Conservation (phyloP, 2,888 invertebrate genomes). For the Adelphocoris suturalis region DNA sequence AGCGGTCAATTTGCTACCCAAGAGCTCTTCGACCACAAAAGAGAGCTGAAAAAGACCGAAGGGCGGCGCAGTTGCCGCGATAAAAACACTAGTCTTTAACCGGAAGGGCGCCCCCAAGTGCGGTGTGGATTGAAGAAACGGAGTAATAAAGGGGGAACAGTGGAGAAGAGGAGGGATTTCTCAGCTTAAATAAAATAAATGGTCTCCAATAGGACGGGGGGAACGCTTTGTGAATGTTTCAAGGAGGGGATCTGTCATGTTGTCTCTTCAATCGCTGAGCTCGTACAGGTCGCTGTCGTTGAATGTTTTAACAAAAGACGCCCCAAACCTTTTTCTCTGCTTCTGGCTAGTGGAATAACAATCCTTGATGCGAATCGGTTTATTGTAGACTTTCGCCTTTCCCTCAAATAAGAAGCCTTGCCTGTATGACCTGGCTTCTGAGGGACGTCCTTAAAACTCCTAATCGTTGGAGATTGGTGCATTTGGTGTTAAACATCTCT, state of each 20-base stretch:
- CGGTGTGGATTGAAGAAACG: background rate
- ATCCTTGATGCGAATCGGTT: background rate
- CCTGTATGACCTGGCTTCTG: too few species aligned
- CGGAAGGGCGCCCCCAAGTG: background rate
- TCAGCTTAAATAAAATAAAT: slow-evolving; percentile 35
- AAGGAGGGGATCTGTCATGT: slow-evolving; percentile 27
- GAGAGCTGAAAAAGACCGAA: background rate
- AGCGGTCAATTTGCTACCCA: slow-evolving; percentile 18
- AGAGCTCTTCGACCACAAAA: background rate
- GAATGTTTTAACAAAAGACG: slow-evolving; percentile 1
- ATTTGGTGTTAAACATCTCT: too few species aligned
- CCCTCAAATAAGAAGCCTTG: too few species aligned
- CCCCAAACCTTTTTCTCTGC: background rate
- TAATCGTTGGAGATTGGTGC: too few species aligned
- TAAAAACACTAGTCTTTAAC: slow-evolving; percentile 22
- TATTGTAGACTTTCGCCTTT: too few species aligned
- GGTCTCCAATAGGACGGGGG: slow-evolving; percentile 3
- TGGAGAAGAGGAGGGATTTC: background rate
- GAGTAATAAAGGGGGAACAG: background rate
- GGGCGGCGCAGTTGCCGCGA: background rate
- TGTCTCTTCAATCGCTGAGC: slow-evolving; percentile 39
- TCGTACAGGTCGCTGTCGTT: slow-evolving; percentile 3
- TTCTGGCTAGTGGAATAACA: background rate
- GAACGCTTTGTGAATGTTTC: slow-evolving; percentile 31
- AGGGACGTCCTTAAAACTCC: too few species aligned